These are phyloP conservation scores for Achlya flavicornis DNA, from an alignment of 2,888 invertebrate species.

Conservation along the genomic window DNA sequence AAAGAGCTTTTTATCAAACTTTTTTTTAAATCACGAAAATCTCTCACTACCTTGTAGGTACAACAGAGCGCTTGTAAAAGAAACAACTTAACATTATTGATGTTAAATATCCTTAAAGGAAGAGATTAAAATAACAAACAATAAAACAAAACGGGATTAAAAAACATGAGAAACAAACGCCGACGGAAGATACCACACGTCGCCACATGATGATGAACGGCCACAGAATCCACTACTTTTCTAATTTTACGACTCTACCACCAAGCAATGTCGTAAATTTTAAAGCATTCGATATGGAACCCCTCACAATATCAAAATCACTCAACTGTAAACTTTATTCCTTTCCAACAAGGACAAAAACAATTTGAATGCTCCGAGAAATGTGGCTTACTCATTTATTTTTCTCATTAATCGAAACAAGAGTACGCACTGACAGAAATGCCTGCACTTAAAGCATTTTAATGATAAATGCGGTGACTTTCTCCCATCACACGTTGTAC, in stretches of 20 bases:
- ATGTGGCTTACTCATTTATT: slow-evolving; percentile 12
- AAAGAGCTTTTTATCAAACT: too few species aligned
- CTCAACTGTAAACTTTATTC: slow-evolving; percentile 4
- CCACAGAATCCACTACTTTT: slow-evolving; percentile 24
- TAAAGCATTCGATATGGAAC: slow-evolving; percentile 15
- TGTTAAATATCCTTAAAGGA: slow-evolving; percentile 9
- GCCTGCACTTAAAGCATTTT: slow-evolving; percentile 39
- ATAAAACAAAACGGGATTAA: slow-evolving; percentile 9
- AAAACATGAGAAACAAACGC: slow-evolving; percentile 10
- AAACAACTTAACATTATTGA: neutral
- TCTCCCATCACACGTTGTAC: slow-evolving; percentile 14
- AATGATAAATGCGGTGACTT: slow-evolving; percentile 35
- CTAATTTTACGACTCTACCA: slow-evolving; percentile 38
- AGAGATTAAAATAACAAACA: slow-evolving; percentile 9
- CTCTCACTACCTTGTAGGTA: neutral
- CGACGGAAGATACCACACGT: slow-evolving; percentile 12
- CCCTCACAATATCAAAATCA: neutral
- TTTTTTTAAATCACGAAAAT: too few species aligned
- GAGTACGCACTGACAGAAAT: slow-evolving; percentile 28
- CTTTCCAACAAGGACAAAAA: neutral
- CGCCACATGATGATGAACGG: slow-evolving; percentile 12
- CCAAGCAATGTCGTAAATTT: slow-evolving; percentile 44
- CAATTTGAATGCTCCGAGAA: neutral
- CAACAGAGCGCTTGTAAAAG: neutral
- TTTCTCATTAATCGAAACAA: slow-evolving; percentile 30